Conservation (phyloP, 2,888 invertebrate genomes). For the Himalopsyche kuldschensis region DNA sequence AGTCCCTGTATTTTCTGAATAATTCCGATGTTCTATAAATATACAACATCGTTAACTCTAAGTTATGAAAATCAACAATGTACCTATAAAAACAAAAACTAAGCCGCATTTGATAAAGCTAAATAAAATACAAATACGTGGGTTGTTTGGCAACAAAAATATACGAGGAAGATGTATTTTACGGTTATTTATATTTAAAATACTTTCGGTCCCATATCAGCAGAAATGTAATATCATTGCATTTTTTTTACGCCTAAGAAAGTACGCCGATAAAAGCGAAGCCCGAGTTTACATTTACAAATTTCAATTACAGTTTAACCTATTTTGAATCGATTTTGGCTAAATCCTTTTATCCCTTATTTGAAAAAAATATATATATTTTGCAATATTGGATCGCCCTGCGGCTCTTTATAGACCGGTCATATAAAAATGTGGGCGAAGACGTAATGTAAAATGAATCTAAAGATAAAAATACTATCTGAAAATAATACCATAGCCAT, state of each 20-base stretch:
- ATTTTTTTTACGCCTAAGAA: neutral
- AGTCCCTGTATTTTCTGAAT: too few species aligned
- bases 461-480: neutral
- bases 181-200: neutral
- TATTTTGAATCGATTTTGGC: neutral
- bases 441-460: neutral
- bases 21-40: too few species aligned
- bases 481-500: neutral
- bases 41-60: too few species aligned
- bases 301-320: neutral
- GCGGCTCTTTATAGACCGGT: neutral
- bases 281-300: neutral
- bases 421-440: neutral
- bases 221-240: neutral
- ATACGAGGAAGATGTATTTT: neutral
- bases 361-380: neutral
- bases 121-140: neutral
- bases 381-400: neutral
- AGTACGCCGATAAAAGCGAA: neutral
- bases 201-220: neutral
- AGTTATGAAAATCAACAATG: too few species aligned
- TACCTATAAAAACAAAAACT: too few species aligned
- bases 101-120: too few species aligned
- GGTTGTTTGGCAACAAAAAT: neutral
- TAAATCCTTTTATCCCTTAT: neutral